Percentiles rank a stretch among this genome's conserved stretches.
phyloP scores from a whole-genome alignment of 2,113 vertebrate genomes.

The Antigone vipio region DNA sequence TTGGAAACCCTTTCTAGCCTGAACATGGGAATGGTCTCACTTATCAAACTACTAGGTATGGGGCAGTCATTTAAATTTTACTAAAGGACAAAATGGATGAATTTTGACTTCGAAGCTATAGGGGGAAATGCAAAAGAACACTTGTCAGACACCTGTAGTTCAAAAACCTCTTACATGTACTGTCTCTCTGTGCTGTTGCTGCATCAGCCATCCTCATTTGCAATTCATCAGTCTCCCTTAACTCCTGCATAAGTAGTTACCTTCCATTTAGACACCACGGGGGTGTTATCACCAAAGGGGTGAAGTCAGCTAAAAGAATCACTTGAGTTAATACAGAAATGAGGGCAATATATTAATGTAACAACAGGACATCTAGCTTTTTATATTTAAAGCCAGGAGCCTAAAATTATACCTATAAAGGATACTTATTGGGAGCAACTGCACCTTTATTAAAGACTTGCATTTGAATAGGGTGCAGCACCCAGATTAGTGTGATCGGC shows the following conservation, averaged over 20 bases:
- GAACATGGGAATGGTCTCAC: not conserved
- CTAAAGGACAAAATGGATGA: not conserved
- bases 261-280: slow-evolving; percentile 8
- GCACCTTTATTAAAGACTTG: not conserved
- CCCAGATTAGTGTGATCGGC: not conserved
- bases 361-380: not conserved
- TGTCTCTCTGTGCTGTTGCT: not conserved
- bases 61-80: not conserved
- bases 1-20: not conserved
- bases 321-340: slow-evolving; percentile 36
- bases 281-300: not conserved
- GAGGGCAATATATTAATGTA: slow-evolving; percentile 32
- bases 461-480: not conserved
- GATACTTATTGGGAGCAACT: not conserved
- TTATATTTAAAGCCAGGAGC: not conserved
- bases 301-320: slow-evolving; percentile 19
- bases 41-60: not conserved
- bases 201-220: not conserved
- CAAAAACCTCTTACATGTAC: not conserved
- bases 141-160: slow-evolving; percentile 37
- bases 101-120: slow-evolving; percentile 42
- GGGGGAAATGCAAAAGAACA: not conserved
- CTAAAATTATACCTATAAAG: not conserved
- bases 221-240: slow-evolving; percentile 10
- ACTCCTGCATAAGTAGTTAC: not conserved